Evolutionary conservation across 2,888 invertebrate species (phyloP), one percentile per base, ranked within the genome.

Genomic region (Stegophylla sp.): DNA sequence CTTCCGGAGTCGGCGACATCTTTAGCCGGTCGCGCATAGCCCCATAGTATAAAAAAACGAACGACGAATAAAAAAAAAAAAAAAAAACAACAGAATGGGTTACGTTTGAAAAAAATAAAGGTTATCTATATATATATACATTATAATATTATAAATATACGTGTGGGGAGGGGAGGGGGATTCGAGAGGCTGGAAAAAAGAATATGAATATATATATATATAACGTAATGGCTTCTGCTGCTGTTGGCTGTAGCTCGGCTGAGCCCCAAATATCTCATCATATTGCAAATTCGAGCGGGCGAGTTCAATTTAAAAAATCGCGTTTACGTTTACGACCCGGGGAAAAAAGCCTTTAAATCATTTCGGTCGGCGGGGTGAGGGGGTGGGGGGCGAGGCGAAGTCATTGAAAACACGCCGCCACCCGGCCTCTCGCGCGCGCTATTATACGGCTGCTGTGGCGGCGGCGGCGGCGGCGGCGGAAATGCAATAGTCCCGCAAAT

Each of bases 251-350:
- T 15, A 53, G 34, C 63, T 15, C 41, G 28, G 26, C 23, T 15
- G 13, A 0, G 34, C 9, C 34, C 20, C 48, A 23, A 43, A 23
- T 23, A 23, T 41, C 20, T 56, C 28, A 13, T 56, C 28, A 13
- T 61, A 61, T 61, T 26, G 45, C 74, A 10, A 63, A 74, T 63
- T 48, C 74, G 34, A 23, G 48, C 26, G 26, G 63, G 48, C 28
- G 48, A 61, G 48, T 63, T 63, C 63, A 63, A 48, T 74, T 63
- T 63, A 63, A 66, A n/a, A 76, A 76, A 76, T 66, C 75, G 75
- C 76, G 66, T 76, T 76, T 26, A 41, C 76, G 53, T 66, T 76
- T 66, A 63, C 66, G 75, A 64, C 75, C 28, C 59, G 15, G 26
- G 41, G 41, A 17, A n/a, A n/a, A n/a, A 23, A 15, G 45, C 45